phyloP scores from a whole-genome alignment of 2,797 vertebrate species.

The Helostoma temminkii region DNA sequence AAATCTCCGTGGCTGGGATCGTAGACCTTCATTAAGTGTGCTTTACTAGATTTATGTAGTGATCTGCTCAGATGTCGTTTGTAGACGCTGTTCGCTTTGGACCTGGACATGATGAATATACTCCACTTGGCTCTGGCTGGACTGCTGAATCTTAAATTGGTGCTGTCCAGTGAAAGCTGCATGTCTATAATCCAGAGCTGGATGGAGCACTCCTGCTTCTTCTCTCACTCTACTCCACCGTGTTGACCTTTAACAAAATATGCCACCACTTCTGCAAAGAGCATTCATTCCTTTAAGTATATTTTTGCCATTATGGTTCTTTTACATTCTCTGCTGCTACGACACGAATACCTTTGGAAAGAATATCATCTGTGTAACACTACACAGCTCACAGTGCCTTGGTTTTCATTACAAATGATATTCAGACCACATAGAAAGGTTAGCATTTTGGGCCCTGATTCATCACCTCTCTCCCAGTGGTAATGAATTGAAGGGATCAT shows the following conservation, averaged over 20 bases:
- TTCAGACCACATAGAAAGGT: conserved; percentile 44
- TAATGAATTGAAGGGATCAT: conserved; percentile 63
- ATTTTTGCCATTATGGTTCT: conserved; percentile 57
- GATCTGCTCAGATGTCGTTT: conserved; percentile 80
- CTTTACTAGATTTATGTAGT: conserved; percentile 86
- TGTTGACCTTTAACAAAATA: conserved; percentile 71
- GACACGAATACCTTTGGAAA: conserved; percentile 50
- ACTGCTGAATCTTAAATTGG: conserved; percentile 77
- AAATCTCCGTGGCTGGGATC: conserved; percentile 76
- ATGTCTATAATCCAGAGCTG: conserved; percentile 43
- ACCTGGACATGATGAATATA: conserved; percentile 84
- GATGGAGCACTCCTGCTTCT: conserved; percentile 57
- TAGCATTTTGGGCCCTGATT: conserved; percentile 36
- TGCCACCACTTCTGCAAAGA: conserved; percentile 56
- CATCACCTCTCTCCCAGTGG: conserved; percentile 33
- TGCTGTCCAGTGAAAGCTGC: conserved; percentile 51
- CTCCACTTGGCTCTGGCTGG: conserved; percentile 79
- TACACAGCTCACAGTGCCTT: conserved; percentile 36
- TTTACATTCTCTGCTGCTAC: conserved; percentile 42
- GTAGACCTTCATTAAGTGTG: conserved; percentile 83
- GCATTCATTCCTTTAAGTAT: conserved; percentile 62
- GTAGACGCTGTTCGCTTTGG: conserved; percentile 74
- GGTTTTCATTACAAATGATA: conserved; percentile 35
- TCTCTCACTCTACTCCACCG: conserved; percentile 21
- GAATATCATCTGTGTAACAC: conserved; percentile 49